A percentile compares a stretch with the other conserved stretches of the same genome.
Conservation (phyloP, 1,140 invertebrate genomes). For the Chrysopa pallens region DNA sequence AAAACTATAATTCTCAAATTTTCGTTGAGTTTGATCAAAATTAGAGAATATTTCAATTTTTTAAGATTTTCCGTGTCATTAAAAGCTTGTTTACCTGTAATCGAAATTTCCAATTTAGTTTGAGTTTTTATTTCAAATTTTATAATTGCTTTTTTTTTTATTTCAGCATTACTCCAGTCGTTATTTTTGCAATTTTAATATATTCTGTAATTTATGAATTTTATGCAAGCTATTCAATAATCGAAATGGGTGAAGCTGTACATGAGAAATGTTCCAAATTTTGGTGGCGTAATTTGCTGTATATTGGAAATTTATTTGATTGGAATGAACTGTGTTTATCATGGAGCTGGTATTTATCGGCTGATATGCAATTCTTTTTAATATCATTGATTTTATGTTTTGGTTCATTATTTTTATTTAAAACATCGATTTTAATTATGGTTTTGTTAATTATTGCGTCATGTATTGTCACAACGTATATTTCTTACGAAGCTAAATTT, state of each 20-base stretch:
- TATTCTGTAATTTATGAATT: constrained; percentile 28
- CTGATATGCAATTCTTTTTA: constrained; percentile 64
- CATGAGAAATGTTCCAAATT: constrained; percentile 31
- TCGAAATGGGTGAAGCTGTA: constrained; percentile 26
- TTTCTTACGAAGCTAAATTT: constrained; percentile 21
- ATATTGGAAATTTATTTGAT: constrained; percentile 39
- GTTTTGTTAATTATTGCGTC: constrained; percentile 18
- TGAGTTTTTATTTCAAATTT: too few relatives aligned
- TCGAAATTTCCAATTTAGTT: too few relatives aligned
- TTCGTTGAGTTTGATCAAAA: too few relatives aligned
- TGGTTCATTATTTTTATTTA: constrained; percentile 20
- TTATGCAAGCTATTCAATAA: constrained; percentile 26
- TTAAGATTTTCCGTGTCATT: too few relatives aligned
- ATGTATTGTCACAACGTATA: constrained; percentile 3
- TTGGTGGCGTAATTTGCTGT: constrained; percentile 45
- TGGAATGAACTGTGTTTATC: constrained; percentile 42
- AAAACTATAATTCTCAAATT: too few relatives aligned
- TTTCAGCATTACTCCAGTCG: constrained; percentile 21
- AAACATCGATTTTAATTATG: constrained; percentile 15
- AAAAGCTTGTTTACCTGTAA: too few relatives aligned
- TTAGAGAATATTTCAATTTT: too few relatives aligned
- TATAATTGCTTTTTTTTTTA: too few relatives aligned
- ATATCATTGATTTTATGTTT: constrained; percentile 14
- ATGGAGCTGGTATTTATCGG: constrained; percentile 69
- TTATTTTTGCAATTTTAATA: constrained; percentile 14